These are phyloP conservation scores for Astreopora myriophthalma DNA, from an alignment of 64 coral and sea anemone species.

Conservation along the genomic window DNA sequence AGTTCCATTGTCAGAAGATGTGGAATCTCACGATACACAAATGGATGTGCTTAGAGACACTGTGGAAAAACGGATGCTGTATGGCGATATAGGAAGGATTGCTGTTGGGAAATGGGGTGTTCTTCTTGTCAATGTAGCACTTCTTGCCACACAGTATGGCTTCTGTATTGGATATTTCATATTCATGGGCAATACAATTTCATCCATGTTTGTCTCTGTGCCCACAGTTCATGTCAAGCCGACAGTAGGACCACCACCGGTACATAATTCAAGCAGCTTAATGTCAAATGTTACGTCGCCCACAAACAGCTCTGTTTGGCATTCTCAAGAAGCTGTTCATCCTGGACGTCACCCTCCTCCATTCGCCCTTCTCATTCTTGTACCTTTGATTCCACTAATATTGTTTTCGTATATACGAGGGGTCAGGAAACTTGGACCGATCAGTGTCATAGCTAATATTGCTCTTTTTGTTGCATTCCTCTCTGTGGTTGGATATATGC, in stretches of 20 bases:
- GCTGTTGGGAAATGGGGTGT: slow-evolving; percentile 78
- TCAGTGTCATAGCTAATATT: slow-evolving; percentile 82
- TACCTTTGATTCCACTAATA: slow-evolving; percentile 77
- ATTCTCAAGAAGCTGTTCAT: neutral
- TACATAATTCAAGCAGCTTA: slow-evolving; percentile 7
- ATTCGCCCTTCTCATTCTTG: slow-evolving; percentile 68
- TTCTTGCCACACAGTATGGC: slow-evolving; percentile 74
- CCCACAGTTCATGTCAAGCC: neutral
- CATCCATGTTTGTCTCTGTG: slow-evolving; percentile 60
- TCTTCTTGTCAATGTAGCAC: slow-evolving; percentile 71
- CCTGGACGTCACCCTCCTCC: slow-evolving; percentile 23
- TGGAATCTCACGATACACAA: slow-evolving; percentile 37
- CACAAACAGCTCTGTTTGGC: neutral
- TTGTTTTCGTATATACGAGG: slow-evolving; percentile 91
- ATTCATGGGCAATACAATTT: slow-evolving; percentile 85
- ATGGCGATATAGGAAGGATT: slow-evolving; percentile 82
- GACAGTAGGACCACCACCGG: neutral
- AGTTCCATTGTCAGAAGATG: slow-evolving; percentile 50
- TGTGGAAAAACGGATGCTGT: slow-evolving; percentile 83
- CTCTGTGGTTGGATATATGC: slow-evolving; percentile 91
- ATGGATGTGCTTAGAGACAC: slow-evolving; percentile 47
- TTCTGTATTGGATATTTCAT: slow-evolving; percentile 96
- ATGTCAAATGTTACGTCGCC: neutral
- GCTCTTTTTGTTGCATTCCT: slow-evolving; percentile 82
- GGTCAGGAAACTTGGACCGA: slow-evolving; percentile 81